Conservation (phyloP, 2,888 invertebrate species). For the Drosophila longiperda region DNA sequence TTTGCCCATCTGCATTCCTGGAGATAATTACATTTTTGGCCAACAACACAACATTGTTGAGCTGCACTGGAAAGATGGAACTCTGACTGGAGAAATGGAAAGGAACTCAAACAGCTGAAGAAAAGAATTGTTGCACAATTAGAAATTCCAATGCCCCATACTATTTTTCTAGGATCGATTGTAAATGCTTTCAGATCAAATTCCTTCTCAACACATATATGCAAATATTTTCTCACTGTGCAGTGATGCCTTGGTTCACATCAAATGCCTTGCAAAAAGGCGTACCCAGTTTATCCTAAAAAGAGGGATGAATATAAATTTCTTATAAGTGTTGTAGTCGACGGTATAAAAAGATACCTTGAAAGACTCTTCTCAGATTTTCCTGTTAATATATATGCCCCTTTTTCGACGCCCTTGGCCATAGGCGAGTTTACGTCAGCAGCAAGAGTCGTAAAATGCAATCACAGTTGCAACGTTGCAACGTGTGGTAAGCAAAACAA, state of each 20-base stretch:
- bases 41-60: conserved; percentile 32
- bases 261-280: not conserved
- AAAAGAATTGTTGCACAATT: not conserved
- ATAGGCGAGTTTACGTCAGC: conserved; percentile 3
- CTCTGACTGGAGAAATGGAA: not conserved
- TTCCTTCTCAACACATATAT: too few relatives aligned
- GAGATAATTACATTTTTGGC: conserved; percentile 39
- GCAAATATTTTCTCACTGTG: not conserved
- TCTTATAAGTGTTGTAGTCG: not conserved
- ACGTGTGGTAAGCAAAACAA: conserved; percentile 19
- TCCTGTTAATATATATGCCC: not conserved
- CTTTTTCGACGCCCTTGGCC: not conserved
- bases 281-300: not conserved
- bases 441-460: conserved; percentile 58
- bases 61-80: not conserved
- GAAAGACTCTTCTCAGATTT: not conserved
- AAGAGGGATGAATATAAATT: not conserved
- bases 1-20: conserved; percentile 22
- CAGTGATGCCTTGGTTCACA: not conserved
- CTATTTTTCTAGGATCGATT: not conserved
- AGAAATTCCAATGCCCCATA: not conserved
- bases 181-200: not conserved
- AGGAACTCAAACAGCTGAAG: not conserved
- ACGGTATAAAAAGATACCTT: not conserved
- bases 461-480: conserved; percentile 35